Percentiles rank a stretch among this genome's conserved stretches.
Conservation (phyloP, 2,888 invertebrate genomes). For the Pinctada fucata region DNA sequence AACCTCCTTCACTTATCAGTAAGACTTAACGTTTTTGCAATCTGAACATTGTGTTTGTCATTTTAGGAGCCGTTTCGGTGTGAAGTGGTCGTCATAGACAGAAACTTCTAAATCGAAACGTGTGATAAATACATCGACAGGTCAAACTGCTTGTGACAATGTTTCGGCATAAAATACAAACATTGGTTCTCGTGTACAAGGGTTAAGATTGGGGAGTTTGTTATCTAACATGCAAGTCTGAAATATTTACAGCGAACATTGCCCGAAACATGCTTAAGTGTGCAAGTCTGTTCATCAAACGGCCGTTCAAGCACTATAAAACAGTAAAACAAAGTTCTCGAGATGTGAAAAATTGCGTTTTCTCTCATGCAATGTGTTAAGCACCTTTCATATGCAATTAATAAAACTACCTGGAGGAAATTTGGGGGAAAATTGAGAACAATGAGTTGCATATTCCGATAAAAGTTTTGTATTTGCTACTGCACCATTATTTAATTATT, state of each 20-base stretch:
- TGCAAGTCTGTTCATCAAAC: not conserved
- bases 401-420: no score
- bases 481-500: no score
- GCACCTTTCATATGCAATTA: not conserved
- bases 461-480: no score
- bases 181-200: not conserved
- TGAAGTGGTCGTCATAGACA: not conserved
- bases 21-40: no score
- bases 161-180: not conserved
- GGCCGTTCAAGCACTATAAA: not conserved
- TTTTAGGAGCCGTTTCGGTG: not conserved
- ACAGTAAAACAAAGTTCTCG: not conserved
- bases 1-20: no score
- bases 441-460: no score
- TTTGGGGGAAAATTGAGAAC: conserved; percentile 12
- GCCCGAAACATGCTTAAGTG: not conserved
- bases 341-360: not conserved
- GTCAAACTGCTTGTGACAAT: not conserved
- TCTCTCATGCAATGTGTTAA: not conserved
- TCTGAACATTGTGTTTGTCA: not conserved
- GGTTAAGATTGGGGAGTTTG: not conserved
- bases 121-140: not conserved
- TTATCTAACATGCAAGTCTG: not conserved
- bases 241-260: not conserved
- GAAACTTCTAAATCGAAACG: not conserved